Conservation (phyloP, 2,888 invertebrate species). For the Gastracanthus pulcherrimus region DNA sequence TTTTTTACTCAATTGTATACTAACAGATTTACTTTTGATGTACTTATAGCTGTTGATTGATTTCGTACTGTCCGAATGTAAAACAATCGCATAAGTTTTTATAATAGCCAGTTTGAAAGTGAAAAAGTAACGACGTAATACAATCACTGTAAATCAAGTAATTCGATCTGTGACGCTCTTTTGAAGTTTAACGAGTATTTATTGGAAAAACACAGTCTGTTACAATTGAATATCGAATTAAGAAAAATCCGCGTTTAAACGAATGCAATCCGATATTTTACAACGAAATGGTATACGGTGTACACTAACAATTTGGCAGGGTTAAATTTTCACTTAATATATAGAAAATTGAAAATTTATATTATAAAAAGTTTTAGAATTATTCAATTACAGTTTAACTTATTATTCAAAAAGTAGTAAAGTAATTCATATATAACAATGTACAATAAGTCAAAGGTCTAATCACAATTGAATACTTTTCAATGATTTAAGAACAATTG, state of each 20-base stretch:
- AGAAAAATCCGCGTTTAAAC: background rate
- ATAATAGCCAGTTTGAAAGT: too few relatives aligned
- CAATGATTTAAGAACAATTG: too few relatives aligned
- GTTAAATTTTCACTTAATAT: background rate
- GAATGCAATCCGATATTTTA: background rate
- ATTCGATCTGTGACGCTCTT: background rate
- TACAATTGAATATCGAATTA: background rate
- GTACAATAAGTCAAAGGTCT: too few relatives aligned
- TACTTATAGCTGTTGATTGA: background rate
- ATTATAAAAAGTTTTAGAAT: too few relatives aligned
- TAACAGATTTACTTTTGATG: too few relatives aligned
- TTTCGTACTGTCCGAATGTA: background rate
- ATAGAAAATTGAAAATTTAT: background rate
- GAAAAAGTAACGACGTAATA: background rate
- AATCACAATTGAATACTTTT: too few relatives aligned
- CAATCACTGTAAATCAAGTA: background rate
- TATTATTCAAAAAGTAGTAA: too few relatives aligned
- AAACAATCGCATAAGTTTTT: background rate
- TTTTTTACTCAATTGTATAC: too few relatives aligned
- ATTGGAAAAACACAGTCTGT: background rate
- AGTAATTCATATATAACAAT: too few relatives aligned
- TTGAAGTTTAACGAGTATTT: background rate
- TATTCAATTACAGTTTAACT: too few relatives aligned
- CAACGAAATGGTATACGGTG: too few relatives aligned
- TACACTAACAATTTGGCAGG: background rate